Evolutionary conservation across 2,113 vertebrate species (phyloP), one percentile per base, ranked within the genome.

Genomic region (Mus spicilegus): DNA sequence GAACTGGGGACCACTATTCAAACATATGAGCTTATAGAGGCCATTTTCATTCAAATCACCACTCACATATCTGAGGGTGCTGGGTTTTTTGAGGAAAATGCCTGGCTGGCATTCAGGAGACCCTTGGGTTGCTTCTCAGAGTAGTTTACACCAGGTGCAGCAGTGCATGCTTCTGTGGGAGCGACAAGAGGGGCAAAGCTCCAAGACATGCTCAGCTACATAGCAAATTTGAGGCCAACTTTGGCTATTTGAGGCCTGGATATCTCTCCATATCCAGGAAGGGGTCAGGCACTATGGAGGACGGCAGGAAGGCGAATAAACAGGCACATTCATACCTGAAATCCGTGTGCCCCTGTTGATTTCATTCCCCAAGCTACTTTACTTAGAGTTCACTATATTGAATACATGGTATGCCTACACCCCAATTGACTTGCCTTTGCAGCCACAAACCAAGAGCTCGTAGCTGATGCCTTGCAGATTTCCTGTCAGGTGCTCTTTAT

Each of bases 281-380:
- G 9, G 28, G 42, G 42, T 30, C 28, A 51, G 42, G 63, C 46
- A 51, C 19, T 6, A 49, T 16, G 5, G 84, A 49, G 84, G 17
- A 51, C 49, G 63, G 42, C 7, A 86, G 42, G 49, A 49, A 49
- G 63, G 39, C 4, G 14, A 46, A 4, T 20, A 65, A 16, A 46
- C 16, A 67, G 61, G 42, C 30, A 58, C 9, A 46, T 24, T 46
- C 12, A 46, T 7, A 22, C 49, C 16, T 92, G 63, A 39, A 97
- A 95, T 89, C 33, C 49, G 95, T 95, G 14, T 14, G 82, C 30
- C 42, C 90, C 4, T 85, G 49, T 87, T 91, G 33, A 76, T 96
- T 97, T 85, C 63, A 90, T 97, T 96, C 95, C 75, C 61, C 82
- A 89, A 94, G 61, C n/a, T 97, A 73, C 26, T 87, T 97, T 94